Evolutionary conservation across 2,113 vertebrate species (phyloP).

Genomic region (Suricata suricatta): DNA sequence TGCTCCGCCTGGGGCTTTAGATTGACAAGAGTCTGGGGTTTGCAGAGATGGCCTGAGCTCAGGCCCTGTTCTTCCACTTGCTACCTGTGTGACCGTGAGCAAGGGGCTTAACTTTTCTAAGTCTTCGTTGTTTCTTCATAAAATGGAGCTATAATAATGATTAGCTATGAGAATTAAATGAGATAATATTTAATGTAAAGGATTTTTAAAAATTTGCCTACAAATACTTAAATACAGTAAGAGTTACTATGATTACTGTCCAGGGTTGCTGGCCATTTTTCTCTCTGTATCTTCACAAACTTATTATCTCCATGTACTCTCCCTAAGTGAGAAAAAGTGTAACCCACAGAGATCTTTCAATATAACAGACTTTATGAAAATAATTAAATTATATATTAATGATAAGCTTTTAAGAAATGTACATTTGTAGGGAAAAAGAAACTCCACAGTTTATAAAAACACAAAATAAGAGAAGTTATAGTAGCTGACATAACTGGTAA

Average conservation of each 20-base stretch:
- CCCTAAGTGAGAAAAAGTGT: neutral
- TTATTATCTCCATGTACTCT: neutral
- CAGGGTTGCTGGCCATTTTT: neutral
- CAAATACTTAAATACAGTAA: neutral
- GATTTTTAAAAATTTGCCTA: neutral
- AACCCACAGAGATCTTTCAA: neutral
- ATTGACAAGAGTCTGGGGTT: neutral
- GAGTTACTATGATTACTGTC: neutral
- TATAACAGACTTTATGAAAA: neutral
- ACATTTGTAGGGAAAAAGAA: neutral
- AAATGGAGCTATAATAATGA: neutral
- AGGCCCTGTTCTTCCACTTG: neutral
- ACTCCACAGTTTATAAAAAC: neutral
- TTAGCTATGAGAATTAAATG: slow-evolving; percentile 8
- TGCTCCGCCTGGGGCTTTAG: neutral
- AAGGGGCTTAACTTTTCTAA: neutral
- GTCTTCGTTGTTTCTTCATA: neutral
- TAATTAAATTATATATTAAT: neutral
- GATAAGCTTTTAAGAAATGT: neutral
- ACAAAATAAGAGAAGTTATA: neutral
- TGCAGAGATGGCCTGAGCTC: neutral
- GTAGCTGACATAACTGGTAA: neutral
- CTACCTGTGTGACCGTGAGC: neutral
- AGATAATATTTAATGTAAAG: neutral
- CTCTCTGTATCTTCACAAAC: neutral